Evolutionary conservation across 2,888 invertebrate genomes (phyloP).

Genomic region (Dicranocentrus wangi): DNA sequence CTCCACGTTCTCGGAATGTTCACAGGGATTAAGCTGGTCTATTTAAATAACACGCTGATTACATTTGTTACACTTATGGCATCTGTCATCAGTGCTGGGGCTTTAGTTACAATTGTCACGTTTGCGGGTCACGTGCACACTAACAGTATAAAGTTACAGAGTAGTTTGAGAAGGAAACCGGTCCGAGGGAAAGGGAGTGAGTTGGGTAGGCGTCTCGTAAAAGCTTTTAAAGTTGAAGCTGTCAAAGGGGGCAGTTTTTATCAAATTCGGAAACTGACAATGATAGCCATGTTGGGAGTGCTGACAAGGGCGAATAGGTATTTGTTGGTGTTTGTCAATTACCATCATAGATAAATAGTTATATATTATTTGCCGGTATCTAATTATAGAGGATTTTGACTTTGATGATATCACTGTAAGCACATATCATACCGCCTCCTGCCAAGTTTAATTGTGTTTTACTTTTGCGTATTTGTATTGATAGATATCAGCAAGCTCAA

Average conservation of each 20-base stretch:
- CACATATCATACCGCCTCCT: too few relatives aligned
- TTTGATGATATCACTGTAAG: too few relatives aligned
- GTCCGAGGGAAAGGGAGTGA: background rate
- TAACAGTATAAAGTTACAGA: background rate
- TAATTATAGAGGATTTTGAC: background rate
- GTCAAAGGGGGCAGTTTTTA: slow-evolving; percentile 6
- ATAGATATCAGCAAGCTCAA: too few relatives aligned
- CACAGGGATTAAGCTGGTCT: background rate
- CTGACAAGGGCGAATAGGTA: background rate
- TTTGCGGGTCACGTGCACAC: slow-evolving; percentile 12
- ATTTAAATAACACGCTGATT: background rate
- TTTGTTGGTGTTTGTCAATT: background rate
- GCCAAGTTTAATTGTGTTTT: too few relatives aligned
- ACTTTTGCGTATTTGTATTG: too few relatives aligned
- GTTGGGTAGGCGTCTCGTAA: background rate
- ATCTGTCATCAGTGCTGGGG: background rate
- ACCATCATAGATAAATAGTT: background rate
- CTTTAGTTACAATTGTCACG: background rate
- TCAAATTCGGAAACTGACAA: background rate
- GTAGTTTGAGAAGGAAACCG: background rate
- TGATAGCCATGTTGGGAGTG: background rate
- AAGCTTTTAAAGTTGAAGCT: slow-evolving; percentile 8
- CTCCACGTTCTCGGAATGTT: slow-evolving; percentile 9
- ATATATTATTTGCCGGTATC: background rate
- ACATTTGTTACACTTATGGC: background rate